These are phyloP conservation scores for Dendroctonus ponderosae DNA, from an alignment of 1,140 invertebrate species.

Conservation along the genomic window DNA sequence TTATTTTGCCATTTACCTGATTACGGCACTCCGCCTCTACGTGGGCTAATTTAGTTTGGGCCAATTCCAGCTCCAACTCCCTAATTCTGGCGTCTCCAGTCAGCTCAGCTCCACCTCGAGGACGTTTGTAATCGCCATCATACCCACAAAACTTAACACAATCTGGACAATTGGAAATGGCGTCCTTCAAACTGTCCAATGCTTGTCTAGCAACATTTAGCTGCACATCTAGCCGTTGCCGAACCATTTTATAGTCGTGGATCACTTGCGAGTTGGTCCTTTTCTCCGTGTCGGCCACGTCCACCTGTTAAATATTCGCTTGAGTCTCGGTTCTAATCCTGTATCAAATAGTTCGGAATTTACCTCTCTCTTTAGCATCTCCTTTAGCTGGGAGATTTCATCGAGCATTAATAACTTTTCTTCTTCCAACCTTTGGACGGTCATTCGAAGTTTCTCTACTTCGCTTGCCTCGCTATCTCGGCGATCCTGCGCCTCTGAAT, in stretches of 20 bases:
- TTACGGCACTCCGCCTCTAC: slow-evolving; percentile 97
- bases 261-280: slow-evolving; percentile 73
- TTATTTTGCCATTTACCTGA: slow-evolving; percentile 61
- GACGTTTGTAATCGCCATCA: slow-evolving; percentile 11
- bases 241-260: slow-evolving; percentile 91
- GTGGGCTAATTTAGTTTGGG: slow-evolving; percentile 93
- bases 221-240: slow-evolving; percentile 84
- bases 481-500: slow-evolving; percentile 69
- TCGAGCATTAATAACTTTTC: slow-evolving; percentile 77
- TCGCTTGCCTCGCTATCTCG: slow-evolving; percentile 79
- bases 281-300: slow-evolving; percentile 38
- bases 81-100: slow-evolving; percentile 63
- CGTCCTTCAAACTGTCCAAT: slow-evolving; percentile 59
- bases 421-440: slow-evolving; percentile 75
- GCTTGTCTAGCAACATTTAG: slow-evolving; percentile 64
- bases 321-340: neutral
- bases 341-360: slow-evolving; percentile 40
- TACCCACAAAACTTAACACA: slow-evolving; percentile 46
- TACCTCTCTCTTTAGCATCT: slow-evolving; percentile 80
- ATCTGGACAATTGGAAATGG: slow-evolving; percentile 58
- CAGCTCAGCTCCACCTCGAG: slow-evolving; percentile 23
- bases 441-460: slow-evolving; percentile 70
- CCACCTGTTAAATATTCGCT: slow-evolving; percentile 13
- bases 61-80: slow-evolving; percentile 92
- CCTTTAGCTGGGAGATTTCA: slow-evolving; percentile 79